These are phyloP conservation scores for Acleris sparsana DNA, from an alignment of 2,888 invertebrate species.

Conservation along the genomic window DNA sequence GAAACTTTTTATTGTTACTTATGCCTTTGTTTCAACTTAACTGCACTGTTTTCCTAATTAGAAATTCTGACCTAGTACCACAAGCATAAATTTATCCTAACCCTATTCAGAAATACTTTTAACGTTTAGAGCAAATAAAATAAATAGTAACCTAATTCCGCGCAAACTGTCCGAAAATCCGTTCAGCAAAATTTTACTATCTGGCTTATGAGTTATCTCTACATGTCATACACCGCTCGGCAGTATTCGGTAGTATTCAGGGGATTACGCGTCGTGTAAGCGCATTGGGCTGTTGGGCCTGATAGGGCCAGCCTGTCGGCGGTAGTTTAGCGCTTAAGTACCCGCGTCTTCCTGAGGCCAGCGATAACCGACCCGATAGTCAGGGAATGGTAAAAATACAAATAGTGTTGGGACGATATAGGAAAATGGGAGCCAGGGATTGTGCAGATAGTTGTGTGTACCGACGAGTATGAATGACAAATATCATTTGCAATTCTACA, in stretches of 20 bases:
- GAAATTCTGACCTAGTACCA: slow-evolving; percentile 13
- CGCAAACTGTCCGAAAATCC: slow-evolving; percentile 10
- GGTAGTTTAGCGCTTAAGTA: slow-evolving; percentile 61
- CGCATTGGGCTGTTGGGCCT: slow-evolving; percentile 43
- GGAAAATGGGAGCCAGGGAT: background rate
- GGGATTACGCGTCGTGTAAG: slow-evolving; percentile 32
- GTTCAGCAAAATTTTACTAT: slow-evolving; percentile 26
- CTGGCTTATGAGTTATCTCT: slow-evolving; percentile 41
- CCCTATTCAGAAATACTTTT: background rate
- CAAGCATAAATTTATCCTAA: background rate
- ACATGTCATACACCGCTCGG: slow-evolving; percentile 42
- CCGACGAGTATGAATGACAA: too few species aligned
- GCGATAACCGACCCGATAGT: slow-evolving; percentile 39
- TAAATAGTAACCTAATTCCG: background rate
- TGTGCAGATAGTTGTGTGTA: too few species aligned
- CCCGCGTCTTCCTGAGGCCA: slow-evolving; percentile 53
- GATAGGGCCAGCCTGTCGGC: slow-evolving; percentile 54
- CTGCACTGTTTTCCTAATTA: slow-evolving; percentile 12
- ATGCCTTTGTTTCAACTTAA: slow-evolving; percentile 20
- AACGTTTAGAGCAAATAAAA: background rate
- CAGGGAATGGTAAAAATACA: slow-evolving; percentile 12
- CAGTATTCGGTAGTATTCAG: slow-evolving; percentile 46
- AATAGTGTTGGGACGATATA: slow-evolving; percentile 1
- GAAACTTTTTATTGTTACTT: slow-evolving; percentile 38
- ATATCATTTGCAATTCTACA: too few species aligned